Evolutionary conservation across 2,888 invertebrate species (phyloP).

Genomic region (Gari tellinella): DNA sequence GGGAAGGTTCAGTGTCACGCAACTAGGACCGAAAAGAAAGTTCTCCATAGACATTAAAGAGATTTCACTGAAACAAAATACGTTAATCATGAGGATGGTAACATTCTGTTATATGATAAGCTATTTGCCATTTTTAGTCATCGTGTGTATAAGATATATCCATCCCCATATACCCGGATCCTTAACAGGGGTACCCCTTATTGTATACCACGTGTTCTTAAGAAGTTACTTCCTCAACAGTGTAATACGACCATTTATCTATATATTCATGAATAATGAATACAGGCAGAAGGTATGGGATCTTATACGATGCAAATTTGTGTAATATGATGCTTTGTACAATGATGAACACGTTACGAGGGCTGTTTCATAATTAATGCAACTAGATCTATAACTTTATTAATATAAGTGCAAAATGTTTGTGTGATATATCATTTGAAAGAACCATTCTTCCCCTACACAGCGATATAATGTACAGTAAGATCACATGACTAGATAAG

Average conservation of each 20-base stretch:
- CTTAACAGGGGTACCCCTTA: constrained; percentile 1
- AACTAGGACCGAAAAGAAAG: neutral
- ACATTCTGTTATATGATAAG: constrained; percentile 51
- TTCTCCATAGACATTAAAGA: constrained; percentile 35
- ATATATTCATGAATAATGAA: constrained; percentile 44
- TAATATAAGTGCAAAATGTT: no score
- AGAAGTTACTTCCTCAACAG: constrained; percentile 56
- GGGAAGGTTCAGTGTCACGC: neutral
- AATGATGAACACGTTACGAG: no score
- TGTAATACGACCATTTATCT: constrained; percentile 53
- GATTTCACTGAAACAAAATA: constrained; percentile 43
- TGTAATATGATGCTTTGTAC: no score
- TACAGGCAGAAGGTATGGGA: constrained; percentile 27
- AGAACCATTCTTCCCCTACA: no score
- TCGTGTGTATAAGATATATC: constrained; percentile 39
- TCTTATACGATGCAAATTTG: no score
- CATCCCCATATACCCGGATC: constrained; percentile 39
- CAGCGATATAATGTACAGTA: no score
- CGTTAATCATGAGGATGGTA: constrained; percentile 52
- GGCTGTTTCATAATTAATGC: no score
- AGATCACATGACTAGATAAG: no score
- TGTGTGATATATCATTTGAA: no score
- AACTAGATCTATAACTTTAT: no score
- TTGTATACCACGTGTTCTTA: constrained; percentile 49
- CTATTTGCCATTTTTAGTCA: constrained; percentile 50